Conservation (phyloP, 2,888 invertebrate species). For the Notodonta ziczac region DNA sequence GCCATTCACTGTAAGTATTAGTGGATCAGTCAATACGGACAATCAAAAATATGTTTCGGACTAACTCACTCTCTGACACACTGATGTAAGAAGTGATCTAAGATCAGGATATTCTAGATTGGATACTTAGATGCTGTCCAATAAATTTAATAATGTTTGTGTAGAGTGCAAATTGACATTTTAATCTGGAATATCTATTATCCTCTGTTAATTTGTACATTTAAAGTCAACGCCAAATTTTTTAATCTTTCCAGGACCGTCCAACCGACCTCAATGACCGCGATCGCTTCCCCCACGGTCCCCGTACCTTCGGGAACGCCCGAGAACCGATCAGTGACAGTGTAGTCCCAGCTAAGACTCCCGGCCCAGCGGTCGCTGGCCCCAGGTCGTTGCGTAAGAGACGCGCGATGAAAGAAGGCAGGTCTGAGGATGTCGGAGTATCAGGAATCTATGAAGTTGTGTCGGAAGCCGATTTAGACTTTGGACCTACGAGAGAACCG, state of each 20-base stretch:
- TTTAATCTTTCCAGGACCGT: constrained; percentile 65
- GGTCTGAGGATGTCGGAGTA: constrained; percentile 95
- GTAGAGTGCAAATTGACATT: too few relatives aligned
- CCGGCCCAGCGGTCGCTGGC: constrained; percentile 82
- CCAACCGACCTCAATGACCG: constrained; percentile 83
- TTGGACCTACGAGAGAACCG: constrained; percentile 93
- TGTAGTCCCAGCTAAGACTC: constrained; percentile 78
- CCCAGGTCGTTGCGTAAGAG: constrained; percentile 85
- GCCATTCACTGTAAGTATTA: constrained; percentile 72
- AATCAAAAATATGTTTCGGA: too few relatives aligned
- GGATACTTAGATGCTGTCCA: too few relatives aligned
- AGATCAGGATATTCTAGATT: too few relatives aligned
- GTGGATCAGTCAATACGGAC: too few relatives aligned
- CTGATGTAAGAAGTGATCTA: too few relatives aligned
- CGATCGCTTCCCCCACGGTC: constrained; percentile 92
- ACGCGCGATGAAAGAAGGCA: constrained; percentile 88
- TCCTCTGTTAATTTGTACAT: too few relatives aligned
- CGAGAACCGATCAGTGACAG: constrained; percentile 65
- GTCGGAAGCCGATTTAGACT: constrained; percentile 95
- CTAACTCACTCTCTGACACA: too few relatives aligned
- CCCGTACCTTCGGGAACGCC: constrained; percentile 86
- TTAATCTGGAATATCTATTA: too few relatives aligned
- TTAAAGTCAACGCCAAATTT: not conserved
- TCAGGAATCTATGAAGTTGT: constrained; percentile 96
- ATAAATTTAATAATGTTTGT: too few relatives aligned